These are phyloP conservation scores for Elymnias hypermnestra DNA, from an alignment of 1,140 invertebrate species.

Conservation along the genomic window DNA sequence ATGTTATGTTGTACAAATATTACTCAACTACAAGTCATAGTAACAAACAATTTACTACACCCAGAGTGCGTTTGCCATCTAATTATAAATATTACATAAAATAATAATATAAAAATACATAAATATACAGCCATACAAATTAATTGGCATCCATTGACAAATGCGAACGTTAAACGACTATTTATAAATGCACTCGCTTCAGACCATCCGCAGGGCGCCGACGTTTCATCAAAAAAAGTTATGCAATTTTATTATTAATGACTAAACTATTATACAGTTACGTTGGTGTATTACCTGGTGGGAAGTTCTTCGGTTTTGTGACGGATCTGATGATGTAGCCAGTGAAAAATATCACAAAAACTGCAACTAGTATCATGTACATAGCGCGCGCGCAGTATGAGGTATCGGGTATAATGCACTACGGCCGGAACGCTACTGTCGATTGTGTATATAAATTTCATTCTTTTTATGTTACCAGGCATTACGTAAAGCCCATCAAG, in stretches of 20 bases:
- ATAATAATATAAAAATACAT: too few species aligned
- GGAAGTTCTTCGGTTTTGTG: conserved; percentile 19
- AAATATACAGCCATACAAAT: too few species aligned
- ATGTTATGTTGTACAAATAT: too few species aligned
- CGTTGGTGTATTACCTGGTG: conserved; percentile 16
- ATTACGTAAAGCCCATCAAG: conserved; percentile 17
- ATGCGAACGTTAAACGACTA: conserved; percentile 1
- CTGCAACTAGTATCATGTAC: conserved; percentile 1
- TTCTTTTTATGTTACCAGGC: conserved; percentile 22
- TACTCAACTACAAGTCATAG: too few species aligned
- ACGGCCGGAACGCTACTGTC: conserved; percentile 12
- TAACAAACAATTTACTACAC: too few species aligned
- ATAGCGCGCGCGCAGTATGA: conserved; percentile 12
- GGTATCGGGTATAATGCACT: neutral
- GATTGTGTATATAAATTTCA: conserved; percentile 15
- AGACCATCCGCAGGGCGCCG: neutral
- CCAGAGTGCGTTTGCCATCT: too few species aligned
- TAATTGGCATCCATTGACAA: conserved; percentile 3
- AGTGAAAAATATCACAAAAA: conserved; percentile 9
- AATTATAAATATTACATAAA: too few species aligned
- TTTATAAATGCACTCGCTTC: conserved; percentile 6
- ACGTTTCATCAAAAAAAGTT: neutral
- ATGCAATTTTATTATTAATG: neutral
- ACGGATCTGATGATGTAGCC: conserved; percentile 13
- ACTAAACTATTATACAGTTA: too few species aligned